Evolutionary conservation across 35 echinoderm and acorn worm species (phyloP), one percentile per base, ranked within the genome.

Genomic region (Ophiothrix spiculata): DNA sequence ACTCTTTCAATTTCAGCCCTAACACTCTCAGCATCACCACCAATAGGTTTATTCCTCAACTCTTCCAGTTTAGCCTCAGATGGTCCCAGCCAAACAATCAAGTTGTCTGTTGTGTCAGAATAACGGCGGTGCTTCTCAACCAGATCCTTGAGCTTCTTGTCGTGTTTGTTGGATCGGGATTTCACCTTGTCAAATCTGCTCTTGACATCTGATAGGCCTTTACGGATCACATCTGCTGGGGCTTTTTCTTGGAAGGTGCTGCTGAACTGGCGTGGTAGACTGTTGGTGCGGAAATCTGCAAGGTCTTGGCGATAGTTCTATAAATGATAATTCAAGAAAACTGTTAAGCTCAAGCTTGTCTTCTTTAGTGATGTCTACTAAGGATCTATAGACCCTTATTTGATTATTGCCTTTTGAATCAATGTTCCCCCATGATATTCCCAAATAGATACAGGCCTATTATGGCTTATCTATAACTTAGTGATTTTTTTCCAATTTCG

Each of bases 151-250:
- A 99, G 89, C 16, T 84, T 80, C 4, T 74, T 79, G 64, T 78
- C 74, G 49, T 94, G 86, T 12, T 94, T 85, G 75, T 76, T 82
- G 10, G 85, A 85, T 34, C 86, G 85, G 8, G 82, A 80, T 79
- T 99, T 99, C 75, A 99, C 74, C 75, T 94, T 94, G 82, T 99
- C 92, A 76, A 91, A 94, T 49, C 92, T 75, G 41, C 39, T 49
- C 49, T 84, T 85, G 75, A 89, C 76, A 54, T 91, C 86, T 0
- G 81, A 83, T 31, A 99, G 83, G 36, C 83, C 81, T 1, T 86
- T 86, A 34, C 82, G 76, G 29, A 99, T 40, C 21, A 91, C 33
- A 83, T 99, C 91, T 16, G 81, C 74, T 75, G 94, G 92, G 10
- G 83, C 75, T 16, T 76, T 88, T 46, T 99, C 96, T n/a, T 91